Percentiles rank a stretch among this genome's conserved stretches.
These are phyloP conservation scores for Glomeris maerens DNA, from an alignment of 1,140 invertebrate genomes.

Conservation along the genomic window DNA sequence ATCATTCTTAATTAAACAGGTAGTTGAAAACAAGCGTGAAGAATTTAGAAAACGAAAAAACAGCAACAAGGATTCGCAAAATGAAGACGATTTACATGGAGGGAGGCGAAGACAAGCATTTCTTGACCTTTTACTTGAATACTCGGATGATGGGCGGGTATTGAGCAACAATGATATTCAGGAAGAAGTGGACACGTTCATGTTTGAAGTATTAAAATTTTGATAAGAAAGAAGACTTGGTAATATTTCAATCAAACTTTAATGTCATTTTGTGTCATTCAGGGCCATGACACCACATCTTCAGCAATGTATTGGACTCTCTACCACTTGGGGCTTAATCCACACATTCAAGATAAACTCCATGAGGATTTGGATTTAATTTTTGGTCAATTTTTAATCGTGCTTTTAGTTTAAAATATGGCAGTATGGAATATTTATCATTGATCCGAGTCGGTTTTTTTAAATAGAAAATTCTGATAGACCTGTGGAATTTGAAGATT, in stretches of 20 bases:
- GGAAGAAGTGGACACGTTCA: conserved; percentile 81
- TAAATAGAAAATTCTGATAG: too few species aligned
- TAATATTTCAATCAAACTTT: too few species aligned
- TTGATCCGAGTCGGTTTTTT: too few species aligned
- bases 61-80: too few species aligned
- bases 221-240: too few species aligned
- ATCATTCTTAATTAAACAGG: too few species aligned
- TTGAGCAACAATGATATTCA: conserved; percentile 75
- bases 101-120: conserved; percentile 84
- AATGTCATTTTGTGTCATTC: too few species aligned
- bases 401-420: too few species aligned
- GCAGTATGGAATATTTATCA: too few species aligned
- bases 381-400: conserved; percentile 57
- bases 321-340: conserved; percentile 62
- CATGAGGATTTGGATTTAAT: conserved; percentile 62
- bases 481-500: too few species aligned
- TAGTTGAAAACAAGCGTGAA: conserved; percentile 7
- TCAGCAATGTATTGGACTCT: conserved; percentile 70
- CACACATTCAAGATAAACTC: conserved; percentile 58
- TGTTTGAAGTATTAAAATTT: background rate
- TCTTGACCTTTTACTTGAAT: conserved; percentile 77
- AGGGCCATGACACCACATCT: conserved; percentile 85
- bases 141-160: conserved; percentile 58
- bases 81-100: too few species aligned
- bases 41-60: too few species aligned